Base-by-base conservation (phyloP, 1,140 invertebrate species). In the Philotrypesis tridentata region DNA sequence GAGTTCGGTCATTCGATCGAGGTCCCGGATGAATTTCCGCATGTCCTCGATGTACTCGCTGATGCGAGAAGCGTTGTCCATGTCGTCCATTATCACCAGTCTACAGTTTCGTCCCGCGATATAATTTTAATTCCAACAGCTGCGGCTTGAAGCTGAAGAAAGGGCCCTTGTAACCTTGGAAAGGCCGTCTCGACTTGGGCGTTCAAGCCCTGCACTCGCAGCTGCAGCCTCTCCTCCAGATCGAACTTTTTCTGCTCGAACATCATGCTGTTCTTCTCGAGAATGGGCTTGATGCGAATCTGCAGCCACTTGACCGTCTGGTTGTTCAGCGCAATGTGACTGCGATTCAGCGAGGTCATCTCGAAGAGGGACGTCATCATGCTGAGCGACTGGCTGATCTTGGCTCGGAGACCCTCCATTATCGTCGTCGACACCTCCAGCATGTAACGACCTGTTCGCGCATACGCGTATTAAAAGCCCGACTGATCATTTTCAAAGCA, bases 211-310 rank as follows among this genome's bases (percentile, higher is more conserved):
- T 63, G 94, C 93, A 17, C 95, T 85, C 94, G 94, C 67, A 92
- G 92, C 77, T 95, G 92, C 55, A 98, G 87, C 82, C 93, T 93
- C 86, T 97, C 96, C 91, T 98, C 97, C 87, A 97, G 95, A 76
- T 95, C 94, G 74, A 93, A 95, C 92, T 97, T 97, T 65, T 94
- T 95, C 40, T 94, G 93, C 91, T 98, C 97, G 87, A 95, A 95
- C 82, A 95, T 93, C 43, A 93, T 92, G 63, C 94, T 94, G 88
- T 95, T 95, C 87, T 93, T 93, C 27, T 96, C 94, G 84, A 96
- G 94, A 63, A 96, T 94, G 5, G 94, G 94, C 86, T 95, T 94
- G 21, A 96, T 96, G 67, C 94, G 93, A 76, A 92, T 92, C 76
- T 92, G 92, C 11, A 96, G 86, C 96, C 96, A 97, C 84, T 94